Conservation (phyloP, 2,113 vertebrate species). For the Struthio camelus region DNA sequence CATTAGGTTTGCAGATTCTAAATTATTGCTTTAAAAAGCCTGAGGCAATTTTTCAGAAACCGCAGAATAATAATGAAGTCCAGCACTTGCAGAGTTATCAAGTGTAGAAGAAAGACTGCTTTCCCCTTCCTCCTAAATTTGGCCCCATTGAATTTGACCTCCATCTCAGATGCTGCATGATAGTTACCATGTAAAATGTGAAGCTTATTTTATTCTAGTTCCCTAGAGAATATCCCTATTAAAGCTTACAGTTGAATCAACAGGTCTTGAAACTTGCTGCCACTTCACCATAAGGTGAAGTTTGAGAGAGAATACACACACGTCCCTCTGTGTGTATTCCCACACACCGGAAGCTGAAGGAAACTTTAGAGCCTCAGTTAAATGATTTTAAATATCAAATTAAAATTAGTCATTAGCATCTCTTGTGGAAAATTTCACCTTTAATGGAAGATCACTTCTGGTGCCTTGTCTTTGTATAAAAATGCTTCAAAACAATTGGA, state of each 20-base stretch:
- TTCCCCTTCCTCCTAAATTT: not conserved
- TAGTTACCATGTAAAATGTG: not conserved
- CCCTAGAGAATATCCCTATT: not conserved
- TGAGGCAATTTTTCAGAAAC: not conserved
- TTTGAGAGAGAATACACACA: not conserved
- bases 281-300: not conserved
- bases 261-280: not conserved
- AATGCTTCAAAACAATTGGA: not conserved
- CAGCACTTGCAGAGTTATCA: not conserved
- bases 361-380: not conserved
- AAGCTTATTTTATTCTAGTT: not conserved
- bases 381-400: not conserved
- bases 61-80: not conserved
- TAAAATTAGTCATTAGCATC: not conserved
- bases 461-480: not conserved
- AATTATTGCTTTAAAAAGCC: not conserved
- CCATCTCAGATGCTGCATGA: not conserved
- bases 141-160: not conserved
- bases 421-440: not conserved
- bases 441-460: not conserved
- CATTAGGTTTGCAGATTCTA: not conserved
- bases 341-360: not conserved
- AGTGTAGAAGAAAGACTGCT: not conserved
- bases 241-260: not conserved
- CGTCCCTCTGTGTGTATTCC: not conserved